Percentiles rank a stretch among this genome's conserved stretches.
These are phyloP conservation scores for Metopolophium dirhodum DNA, from an alignment of 1,140 invertebrate genomes.

Conservation along the genomic window DNA sequence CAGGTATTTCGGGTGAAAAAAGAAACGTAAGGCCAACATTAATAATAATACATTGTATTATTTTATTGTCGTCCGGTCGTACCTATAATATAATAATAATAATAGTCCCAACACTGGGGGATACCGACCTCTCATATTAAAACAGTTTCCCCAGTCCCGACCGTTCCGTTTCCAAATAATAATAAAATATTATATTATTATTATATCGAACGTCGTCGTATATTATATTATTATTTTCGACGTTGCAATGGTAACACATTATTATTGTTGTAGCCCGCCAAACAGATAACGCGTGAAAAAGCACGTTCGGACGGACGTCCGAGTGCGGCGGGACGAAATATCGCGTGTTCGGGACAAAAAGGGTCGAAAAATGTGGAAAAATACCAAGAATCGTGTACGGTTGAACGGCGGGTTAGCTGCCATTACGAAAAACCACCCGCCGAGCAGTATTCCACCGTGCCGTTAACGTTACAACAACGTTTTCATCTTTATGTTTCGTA, in stretches of 20 bases:
- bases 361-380: not conserved
- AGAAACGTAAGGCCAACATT: not conserved
- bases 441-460: not conserved
- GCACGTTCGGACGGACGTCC: conserved; percentile 22
- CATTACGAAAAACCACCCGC: not conserved
- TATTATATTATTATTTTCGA: conserved; percentile 13
- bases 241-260: not conserved
- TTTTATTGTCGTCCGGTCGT: not conserved
- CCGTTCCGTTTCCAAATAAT: not conserved
- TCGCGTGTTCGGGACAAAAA: not conserved
- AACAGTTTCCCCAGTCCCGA: not conserved
- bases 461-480: not conserved
- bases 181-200: not conserved
- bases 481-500: not conserved
- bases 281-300: conserved; percentile 17
- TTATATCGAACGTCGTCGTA: not conserved
- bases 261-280: not conserved
- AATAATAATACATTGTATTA: not conserved
- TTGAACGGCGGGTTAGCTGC: not conserved
- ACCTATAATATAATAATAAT: conserved; percentile 19
- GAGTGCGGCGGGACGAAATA: not conserved
- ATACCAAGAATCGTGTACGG: not conserved
- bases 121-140: not conserved
- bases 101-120: not conserved
- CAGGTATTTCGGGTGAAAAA: not conserved